Percentiles rank a stretch among this genome's conserved stretches.
Evolutionary conservation across 2,888 invertebrate species (phyloP).

Genomic region (Harpalus rubripes): DNA sequence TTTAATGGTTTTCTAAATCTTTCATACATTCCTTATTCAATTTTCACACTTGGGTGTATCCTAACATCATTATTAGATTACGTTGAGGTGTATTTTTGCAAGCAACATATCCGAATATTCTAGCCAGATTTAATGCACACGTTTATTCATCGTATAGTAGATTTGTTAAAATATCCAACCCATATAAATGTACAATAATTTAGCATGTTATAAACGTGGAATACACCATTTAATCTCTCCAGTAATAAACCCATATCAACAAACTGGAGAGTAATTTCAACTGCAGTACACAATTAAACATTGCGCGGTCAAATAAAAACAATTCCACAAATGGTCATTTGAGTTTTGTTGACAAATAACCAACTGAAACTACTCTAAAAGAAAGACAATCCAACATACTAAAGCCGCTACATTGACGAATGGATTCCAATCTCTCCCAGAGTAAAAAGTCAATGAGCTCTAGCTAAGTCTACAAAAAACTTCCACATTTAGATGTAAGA

Average conservation of each 20-base stretch:
- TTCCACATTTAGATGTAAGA: constrained; percentile 24
- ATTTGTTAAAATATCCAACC: not conserved
- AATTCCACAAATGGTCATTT: constrained; percentile 9
- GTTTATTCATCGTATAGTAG: too few relatives aligned
- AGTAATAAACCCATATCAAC: constrained; percentile 8
- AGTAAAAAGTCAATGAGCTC: constrained; percentile 37
- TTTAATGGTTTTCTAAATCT: too few relatives aligned
- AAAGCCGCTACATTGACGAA: constrained; percentile 25
- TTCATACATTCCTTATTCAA: too few relatives aligned
- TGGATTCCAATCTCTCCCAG: constrained; percentile 15
- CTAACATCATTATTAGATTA: too few relatives aligned
- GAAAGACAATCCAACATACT: not conserved
- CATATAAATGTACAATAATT: not conserved
- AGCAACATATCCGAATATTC: too few relatives aligned
- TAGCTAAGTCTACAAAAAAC: not conserved
- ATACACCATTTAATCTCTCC: constrained; percentile 23
- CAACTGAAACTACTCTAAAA: not conserved
- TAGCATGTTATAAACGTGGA: not conserved
- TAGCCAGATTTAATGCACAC: too few relatives aligned
- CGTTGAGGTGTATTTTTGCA: too few relatives aligned
- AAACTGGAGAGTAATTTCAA: not conserved
- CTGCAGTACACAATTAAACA: constrained; percentile 14
- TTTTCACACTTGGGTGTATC: too few relatives aligned
- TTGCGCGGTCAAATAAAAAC: constrained; percentile 24
- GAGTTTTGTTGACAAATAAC: constrained; percentile 28